These are phyloP conservation scores for Morpho achilles DNA, from an alignment of 2,888 invertebrate species.

Conservation along the genomic window DNA sequence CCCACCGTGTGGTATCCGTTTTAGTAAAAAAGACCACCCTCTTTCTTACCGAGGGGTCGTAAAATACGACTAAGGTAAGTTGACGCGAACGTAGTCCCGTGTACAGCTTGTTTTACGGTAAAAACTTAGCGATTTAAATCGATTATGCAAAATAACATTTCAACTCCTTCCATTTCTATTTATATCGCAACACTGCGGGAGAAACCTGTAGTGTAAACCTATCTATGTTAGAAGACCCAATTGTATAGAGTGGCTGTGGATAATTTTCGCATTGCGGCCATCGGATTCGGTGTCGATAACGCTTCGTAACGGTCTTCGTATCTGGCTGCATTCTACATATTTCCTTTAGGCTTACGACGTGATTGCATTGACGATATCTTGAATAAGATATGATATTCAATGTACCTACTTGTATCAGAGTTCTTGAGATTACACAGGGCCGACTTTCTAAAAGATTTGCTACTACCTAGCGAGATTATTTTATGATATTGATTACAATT, in stretches of 20 bases:
- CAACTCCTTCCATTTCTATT: background rate
- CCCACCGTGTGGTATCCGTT: too few species aligned
- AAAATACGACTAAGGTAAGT: too few species aligned
- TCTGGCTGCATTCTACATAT: slow-evolving; percentile 59
- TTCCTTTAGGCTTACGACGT: slow-evolving; percentile 48
- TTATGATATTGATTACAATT: background rate
- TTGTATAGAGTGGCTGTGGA: slow-evolving; percentile 42
- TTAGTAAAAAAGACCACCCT: too few species aligned
- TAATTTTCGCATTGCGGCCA: slow-evolving; percentile 74
- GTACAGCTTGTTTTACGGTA: too few species aligned
- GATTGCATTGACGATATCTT: slow-evolving; percentile 27
- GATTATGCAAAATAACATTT: too few species aligned
- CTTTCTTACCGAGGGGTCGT: too few species aligned
- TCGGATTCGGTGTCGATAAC: slow-evolving; percentile 67
- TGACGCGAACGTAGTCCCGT: too few species aligned
- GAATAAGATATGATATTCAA: slow-evolving; percentile 24
- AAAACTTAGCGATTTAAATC: too few species aligned
- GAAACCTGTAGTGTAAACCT: slow-evolving; percentile 11
- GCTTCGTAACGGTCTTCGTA: slow-evolving; percentile 66
- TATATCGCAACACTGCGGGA: slow-evolving; percentile 7
- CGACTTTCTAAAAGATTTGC: slow-evolving; percentile 17
- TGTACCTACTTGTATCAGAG: slow-evolving; percentile 20
- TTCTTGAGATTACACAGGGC: slow-evolving; percentile 15
- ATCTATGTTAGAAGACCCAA: slow-evolving; percentile 20
- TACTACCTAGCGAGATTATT: background rate